A percentile compares a stretch with the other conserved stretches of the same genome.
These are phyloP conservation scores for Dolichallabes microphthalmus DNA, from an alignment of 2,113 vertebrate genomes.

Conservation along the genomic window DNA sequence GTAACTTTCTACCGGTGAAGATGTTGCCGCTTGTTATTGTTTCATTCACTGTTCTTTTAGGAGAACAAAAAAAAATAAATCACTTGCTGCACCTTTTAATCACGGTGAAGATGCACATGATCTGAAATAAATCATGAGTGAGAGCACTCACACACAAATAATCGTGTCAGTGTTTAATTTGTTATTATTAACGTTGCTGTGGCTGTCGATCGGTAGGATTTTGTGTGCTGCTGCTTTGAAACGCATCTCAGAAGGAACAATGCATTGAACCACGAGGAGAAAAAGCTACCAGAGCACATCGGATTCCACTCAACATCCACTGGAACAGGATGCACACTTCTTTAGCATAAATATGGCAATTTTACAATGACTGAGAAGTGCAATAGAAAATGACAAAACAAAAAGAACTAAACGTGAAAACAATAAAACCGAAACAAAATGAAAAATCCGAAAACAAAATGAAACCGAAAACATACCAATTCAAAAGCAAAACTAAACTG, in stretches of 20 bases:
- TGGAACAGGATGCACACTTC: neutral
- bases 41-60: neutral
- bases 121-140: neutral
- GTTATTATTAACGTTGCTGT: no score
- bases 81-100: neutral
- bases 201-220: neutral
- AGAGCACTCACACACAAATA: neutral
- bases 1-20: neutral
- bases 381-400: no score
- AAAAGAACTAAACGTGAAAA: no score
- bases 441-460: no score
- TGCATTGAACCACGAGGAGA: no score
- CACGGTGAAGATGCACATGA: neutral
- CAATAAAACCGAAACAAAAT: no score
- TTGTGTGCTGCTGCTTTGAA: neutral
- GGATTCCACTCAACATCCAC: neutral
- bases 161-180: neutral
- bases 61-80: no score
- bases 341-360: neutral
- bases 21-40: neutral
- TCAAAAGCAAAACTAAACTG: no score
- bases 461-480: no score
- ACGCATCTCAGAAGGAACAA: neutral
- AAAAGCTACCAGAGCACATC: neutral
- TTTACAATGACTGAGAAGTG: no score